Evolutionary conservation across 2,888 invertebrate species (phyloP).

Genomic region (Furcula furcula): DNA sequence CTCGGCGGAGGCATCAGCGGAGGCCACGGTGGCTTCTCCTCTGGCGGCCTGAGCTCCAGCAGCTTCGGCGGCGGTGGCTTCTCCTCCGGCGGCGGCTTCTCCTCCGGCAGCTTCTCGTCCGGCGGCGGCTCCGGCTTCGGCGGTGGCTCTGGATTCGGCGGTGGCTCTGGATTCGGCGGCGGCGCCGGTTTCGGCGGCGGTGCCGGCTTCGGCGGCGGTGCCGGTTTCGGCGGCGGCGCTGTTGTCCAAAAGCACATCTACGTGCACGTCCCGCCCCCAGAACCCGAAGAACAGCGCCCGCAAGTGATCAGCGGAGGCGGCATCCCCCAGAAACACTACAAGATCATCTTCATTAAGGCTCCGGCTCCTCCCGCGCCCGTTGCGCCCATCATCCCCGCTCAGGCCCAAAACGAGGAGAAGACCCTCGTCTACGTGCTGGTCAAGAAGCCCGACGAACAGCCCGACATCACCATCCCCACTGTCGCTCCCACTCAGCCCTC

Average conservation of each 20-base stretch:
- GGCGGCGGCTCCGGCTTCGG: slow-evolving; percentile 51
- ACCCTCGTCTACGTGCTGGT: slow-evolving; percentile 91
- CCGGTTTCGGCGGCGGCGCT: slow-evolving; percentile 66
- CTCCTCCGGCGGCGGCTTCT: slow-evolving; percentile 43
- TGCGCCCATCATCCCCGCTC: slow-evolving; percentile 87
- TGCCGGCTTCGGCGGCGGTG: slow-evolving; percentile 51
- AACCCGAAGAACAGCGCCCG: slow-evolving; percentile 86
- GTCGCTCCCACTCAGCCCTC: slow-evolving; percentile 88
- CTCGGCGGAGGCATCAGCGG: slow-evolving; percentile 53
- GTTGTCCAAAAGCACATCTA: slow-evolving; percentile 91
- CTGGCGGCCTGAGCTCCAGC: slow-evolving; percentile 52
- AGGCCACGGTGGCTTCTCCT: slow-evolving; percentile 52
- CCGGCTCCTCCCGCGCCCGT: slow-evolving; percentile 89
- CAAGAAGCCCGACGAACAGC: slow-evolving; percentile 91
- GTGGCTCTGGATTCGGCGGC: slow-evolving; percentile 48
- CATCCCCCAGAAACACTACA: slow-evolving; percentile 89
- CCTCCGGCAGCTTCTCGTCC: slow-evolving; percentile 38
- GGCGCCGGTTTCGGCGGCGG: slow-evolving; percentile 53
- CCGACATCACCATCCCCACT: slow-evolving; percentile 89
- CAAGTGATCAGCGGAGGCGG: slow-evolving; percentile 84
- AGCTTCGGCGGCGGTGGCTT: slow-evolving; percentile 58
- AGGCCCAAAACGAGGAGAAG: slow-evolving; percentile 89
- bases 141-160: slow-evolving; percentile 46
- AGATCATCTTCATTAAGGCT: slow-evolving; percentile 93
- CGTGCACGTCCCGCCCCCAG: slow-evolving; percentile 92